These are phyloP conservation scores for Protomyctophum bolini DNA, from an alignment of 2,113 vertebrate species.

Conservation along the genomic window DNA sequence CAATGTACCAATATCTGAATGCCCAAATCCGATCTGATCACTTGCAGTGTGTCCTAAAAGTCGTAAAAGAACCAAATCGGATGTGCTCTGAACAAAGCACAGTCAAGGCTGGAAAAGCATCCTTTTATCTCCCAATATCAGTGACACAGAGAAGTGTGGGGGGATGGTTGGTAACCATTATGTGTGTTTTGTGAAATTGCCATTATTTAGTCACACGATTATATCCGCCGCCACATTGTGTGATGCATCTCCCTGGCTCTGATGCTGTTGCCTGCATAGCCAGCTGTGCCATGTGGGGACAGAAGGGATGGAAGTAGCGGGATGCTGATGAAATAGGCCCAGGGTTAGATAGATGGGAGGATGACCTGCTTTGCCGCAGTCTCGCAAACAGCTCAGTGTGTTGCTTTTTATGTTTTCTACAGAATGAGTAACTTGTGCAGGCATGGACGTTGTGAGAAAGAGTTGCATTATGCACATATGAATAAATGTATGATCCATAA, in stretches of 20 bases:
- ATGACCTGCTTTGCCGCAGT: conserved; percentile 48
- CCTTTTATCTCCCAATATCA: conserved; percentile 45
- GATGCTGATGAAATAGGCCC: no score
- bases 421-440: not conserved
- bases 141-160: conserved; percentile 18
- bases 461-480: no score
- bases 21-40: no score
- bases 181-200: conserved; percentile 72
- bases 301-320: conserved; percentile 32
- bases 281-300: conserved; percentile 22
- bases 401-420: conserved; percentile 4
- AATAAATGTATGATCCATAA: no score
- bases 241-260: conserved; percentile 64
- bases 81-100: no score
- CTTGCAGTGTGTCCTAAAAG: no score
- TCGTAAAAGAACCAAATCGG: no score
- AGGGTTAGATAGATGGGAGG: conserved; percentile 1
- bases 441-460: not conserved
- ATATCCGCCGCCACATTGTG: conserved; percentile 58
- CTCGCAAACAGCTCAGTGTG: conserved; percentile 4
- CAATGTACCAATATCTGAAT: no score
- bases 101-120: conserved; percentile 7
- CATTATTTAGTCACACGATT: conserved; percentile 73
- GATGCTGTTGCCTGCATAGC: conserved; percentile 53
- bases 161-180: conserved; percentile 51